Evolutionary conservation across 2,797 vertebrate genomes (phyloP).

Genomic region (Nasua narica): DNA sequence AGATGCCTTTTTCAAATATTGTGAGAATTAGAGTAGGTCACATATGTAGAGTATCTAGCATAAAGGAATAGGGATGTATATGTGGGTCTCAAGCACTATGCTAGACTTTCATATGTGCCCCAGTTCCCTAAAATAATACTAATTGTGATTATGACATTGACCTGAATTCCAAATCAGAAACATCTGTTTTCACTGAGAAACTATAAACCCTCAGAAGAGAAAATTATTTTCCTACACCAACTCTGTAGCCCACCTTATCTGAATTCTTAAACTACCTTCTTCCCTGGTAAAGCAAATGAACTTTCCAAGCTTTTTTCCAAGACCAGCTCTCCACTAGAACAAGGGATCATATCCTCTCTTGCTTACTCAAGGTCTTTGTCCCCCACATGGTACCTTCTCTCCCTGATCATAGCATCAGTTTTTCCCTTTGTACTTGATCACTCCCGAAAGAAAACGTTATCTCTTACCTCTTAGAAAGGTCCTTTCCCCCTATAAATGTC

Average conservation of each 20-base stretch:
- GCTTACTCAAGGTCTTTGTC: neutral
- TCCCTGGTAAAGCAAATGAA: neutral
- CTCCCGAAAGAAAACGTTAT: neutral
- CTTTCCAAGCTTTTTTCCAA: neutral
- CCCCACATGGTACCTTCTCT: neutral
- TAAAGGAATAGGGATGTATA: neutral
- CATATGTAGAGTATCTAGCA: neutral
- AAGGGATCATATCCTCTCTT: neutral
- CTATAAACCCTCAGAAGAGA: neutral
- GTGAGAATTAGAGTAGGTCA: neutral
- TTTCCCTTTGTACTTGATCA: neutral
- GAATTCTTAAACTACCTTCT: neutral
- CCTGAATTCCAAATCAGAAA: neutral
- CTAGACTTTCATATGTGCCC: neutral
- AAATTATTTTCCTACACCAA: neutral
- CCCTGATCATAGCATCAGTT: neutral
- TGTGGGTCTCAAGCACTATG: neutral
- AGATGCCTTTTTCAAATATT: neutral
- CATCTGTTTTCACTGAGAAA: neutral
- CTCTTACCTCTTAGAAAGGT: neutral
- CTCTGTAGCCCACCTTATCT: neutral
- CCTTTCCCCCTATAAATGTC: neutral
- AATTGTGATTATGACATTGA: neutral
- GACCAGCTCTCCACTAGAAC: neutral
- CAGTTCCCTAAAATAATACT: neutral